Evolutionary conservation across 2,797 vertebrate species (phyloP), one percentile per base, ranked within the genome.

Genomic region (Aplochiton taeniatus): DNA sequence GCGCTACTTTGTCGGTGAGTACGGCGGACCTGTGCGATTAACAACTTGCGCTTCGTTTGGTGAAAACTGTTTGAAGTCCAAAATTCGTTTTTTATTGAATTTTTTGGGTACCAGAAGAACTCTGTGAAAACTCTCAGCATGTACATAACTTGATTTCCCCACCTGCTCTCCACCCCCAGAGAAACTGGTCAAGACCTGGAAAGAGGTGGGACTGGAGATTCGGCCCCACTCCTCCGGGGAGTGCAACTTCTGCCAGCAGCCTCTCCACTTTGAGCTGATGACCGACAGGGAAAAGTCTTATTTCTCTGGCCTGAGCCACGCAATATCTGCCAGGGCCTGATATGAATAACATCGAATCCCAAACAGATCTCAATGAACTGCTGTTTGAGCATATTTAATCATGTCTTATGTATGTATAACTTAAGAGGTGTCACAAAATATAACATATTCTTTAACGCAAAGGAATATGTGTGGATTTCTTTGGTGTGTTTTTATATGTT

Each of bases 261-360:
- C 96, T 0, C 89, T 98, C 16, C 95, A 98, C 77, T 95, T 98
- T 0, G 93, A 97, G 86, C 80, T 91, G 66, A 98, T 98, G 95
- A 95, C 92, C 11, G 95, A 96, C 70, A 75, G 94, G 47, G 95
- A 98, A 82, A 91, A 83, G 61, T 93, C 94, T 41, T 96, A 92
- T 84, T 98, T 98, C 89, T 92, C 83, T 1, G 95, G 94, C 76
- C 89, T 96, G 84, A 96, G 95, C 86, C 95, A 93, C 76, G 63
- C 91, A 17, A 82, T 94, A 8, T 95, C 93, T 17, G 93, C 89
- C 42, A 91, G 89, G 44, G 95, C 91, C 69, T 96, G 83, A 95
- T 11, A 4, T 14, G 14, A 17, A 10, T 14, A 66, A 63, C 9
- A 55, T 10, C 9, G 42, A 57, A 58, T 49, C 31, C 9, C 44